phyloP scores from a whole-genome alignment of 2,888 invertebrate genomes.

The Gari tellinella region DNA sequence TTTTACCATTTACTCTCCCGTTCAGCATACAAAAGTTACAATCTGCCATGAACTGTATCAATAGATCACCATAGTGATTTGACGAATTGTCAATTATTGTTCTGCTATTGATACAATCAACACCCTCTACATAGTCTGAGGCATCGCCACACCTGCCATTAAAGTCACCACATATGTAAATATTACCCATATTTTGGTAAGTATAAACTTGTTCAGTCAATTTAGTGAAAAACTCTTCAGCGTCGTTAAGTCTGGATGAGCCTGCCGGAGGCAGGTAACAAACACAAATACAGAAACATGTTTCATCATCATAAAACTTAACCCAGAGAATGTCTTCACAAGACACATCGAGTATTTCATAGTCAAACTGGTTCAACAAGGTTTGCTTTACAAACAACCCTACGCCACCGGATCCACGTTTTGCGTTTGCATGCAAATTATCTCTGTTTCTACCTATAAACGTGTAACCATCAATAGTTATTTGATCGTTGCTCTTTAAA shows the following conservation, averaged over 20 bases:
- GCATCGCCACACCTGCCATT: conserved; percentile 24
- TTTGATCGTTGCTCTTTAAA: too few relatives aligned
- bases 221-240: conserved; percentile 20
- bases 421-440: too few relatives aligned
- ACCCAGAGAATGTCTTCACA: too few relatives aligned
- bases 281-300: too few relatives aligned
- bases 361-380: too few relatives aligned
- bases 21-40: conserved; percentile 16
- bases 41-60: conserved; percentile 17
- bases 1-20: conserved; percentile 26
- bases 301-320: too few relatives aligned
- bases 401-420: too few relatives aligned
- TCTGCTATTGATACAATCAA: conserved; percentile 16
- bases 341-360: too few relatives aligned
- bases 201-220: conserved; percentile 18
- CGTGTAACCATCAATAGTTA: too few relatives aligned
- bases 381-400: too few relatives aligned
- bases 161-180: conserved; percentile 23
- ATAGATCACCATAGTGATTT: conserved; percentile 29
- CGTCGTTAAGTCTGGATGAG: conserved; percentile 20
- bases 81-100: conserved; percentile 18
- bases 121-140: conserved; percentile 29
- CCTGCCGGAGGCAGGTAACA: conserved; percentile 22
- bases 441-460: too few relatives aligned
- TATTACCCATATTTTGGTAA: too few relatives aligned